Evolutionary conservation across 2,888 invertebrate genomes (phyloP).

Genomic region (Merodon equestris): DNA sequence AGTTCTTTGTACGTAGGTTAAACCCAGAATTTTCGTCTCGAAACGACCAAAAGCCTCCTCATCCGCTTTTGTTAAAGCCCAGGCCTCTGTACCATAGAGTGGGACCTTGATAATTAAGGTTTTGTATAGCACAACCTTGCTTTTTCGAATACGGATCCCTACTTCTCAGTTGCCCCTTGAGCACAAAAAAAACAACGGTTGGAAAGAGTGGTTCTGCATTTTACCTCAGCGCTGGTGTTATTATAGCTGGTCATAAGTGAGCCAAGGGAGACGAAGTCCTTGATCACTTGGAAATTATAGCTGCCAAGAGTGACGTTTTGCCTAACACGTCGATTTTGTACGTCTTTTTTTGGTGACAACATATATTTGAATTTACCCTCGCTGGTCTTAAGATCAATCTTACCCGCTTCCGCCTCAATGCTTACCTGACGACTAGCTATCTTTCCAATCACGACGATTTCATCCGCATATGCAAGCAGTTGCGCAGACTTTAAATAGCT

Average conservation of each 20-base stretch:
- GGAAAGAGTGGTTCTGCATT: conserved; percentile 7
- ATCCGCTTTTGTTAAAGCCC: not conserved
- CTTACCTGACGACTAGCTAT: no score
- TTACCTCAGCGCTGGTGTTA: not conserved
- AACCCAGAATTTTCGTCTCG: not conserved
- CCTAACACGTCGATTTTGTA: no score
- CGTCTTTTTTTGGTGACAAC: no score
- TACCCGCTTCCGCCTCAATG: no score
- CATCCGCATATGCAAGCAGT: no score
- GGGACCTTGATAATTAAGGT: not conserved
- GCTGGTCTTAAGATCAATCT: no score
- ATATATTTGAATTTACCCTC: no score
- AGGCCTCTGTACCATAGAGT: not conserved
- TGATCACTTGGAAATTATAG: no score
- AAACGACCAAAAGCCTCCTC: not conserved
- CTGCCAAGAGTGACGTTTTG: no score
- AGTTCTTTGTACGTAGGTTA: not conserved
- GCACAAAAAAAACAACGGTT: not conserved
- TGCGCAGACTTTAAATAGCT: no score
- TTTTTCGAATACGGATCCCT: not conserved
- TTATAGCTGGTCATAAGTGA: not conserved
- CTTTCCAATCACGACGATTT: no score
- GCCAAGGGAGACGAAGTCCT: no score
- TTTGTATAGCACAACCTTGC: not conserved
- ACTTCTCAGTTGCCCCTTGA: not conserved